Percentiles rank a stretch among this genome's conserved stretches.
Conservation (phyloP, 1,140 invertebrate genomes). For the Drosophila equinoxialis region DNA sequence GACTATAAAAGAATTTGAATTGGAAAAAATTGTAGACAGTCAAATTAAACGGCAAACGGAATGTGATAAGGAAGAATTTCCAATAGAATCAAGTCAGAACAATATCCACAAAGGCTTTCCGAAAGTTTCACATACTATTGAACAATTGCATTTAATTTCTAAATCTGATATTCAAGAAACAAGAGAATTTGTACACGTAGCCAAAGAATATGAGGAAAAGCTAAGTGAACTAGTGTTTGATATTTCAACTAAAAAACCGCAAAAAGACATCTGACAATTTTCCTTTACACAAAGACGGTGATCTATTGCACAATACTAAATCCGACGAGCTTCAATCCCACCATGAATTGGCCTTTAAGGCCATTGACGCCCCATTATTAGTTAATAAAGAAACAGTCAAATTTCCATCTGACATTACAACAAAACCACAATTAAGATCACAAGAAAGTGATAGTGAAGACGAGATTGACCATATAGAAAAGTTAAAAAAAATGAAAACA, state of each 20-base stretch:
- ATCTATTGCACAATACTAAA: neutral
- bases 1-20: conserved; percentile 46
- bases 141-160: conserved; percentile 67
- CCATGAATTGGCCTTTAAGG: conserved; percentile 7
- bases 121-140: conserved; percentile 51
- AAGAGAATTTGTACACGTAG: conserved; percentile 46
- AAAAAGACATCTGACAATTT: conserved; percentile 38
- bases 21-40: conserved; percentile 28
- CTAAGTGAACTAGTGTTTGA: conserved; percentile 38
- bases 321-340: conserved; percentile 13
- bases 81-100: conserved; percentile 38
- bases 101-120: conserved; percentile 46
- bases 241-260: neutral
- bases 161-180: conserved; percentile 60
- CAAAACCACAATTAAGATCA: neutral
- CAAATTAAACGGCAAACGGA: conserved; percentile 35
- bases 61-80: conserved; percentile 65
- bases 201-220: conserved; percentile 43
- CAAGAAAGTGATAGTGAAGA: conserved; percentile 63
- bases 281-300: conserved; percentile 34
- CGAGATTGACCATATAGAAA: conserved; percentile 40
- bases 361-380: neutral
- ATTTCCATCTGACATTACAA: conserved; percentile 47
- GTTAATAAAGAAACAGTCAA: neutral
- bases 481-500: conserved; percentile 28